These are phyloP conservation scores for Meghimatium bilineatum DNA, from an alignment of 2,888 invertebrate genomes.

Conservation along the genomic window DNA sequence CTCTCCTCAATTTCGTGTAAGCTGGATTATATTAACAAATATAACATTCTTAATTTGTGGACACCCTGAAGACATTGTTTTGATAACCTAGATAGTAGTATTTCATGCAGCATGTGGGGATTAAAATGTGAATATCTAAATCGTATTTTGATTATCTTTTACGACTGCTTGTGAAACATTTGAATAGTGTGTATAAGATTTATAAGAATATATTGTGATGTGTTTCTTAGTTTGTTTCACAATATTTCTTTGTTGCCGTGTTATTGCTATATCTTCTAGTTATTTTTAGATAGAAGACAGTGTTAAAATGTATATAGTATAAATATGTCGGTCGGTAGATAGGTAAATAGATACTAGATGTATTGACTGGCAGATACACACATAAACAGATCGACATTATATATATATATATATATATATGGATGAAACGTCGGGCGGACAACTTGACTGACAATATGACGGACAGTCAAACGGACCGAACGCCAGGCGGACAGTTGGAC, in stretches of 20 bases:
- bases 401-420: too few relatives aligned
- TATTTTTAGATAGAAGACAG: neutral
- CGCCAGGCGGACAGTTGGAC: neutral
- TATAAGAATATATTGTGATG: neutral
- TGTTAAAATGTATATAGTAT: neutral
- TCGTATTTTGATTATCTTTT: neutral
- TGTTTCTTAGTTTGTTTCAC: neutral
- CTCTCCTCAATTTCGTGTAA: too few relatives aligned
- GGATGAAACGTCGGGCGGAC: neutral
- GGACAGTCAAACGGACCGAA: neutral
- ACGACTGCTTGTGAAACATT: neutral
- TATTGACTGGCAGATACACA: neutral
- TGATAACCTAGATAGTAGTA: neutral
- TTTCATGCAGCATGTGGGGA: neutral
- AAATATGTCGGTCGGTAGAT: neutral
- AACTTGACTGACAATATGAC: neutral
- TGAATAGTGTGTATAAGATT: neutral
- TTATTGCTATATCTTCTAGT: neutral
- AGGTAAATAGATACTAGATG: neutral
- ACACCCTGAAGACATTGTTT: too few relatives aligned
- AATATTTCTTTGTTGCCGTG: neutral
- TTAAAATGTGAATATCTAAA: neutral
- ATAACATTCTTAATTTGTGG: too few relatives aligned
- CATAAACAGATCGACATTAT: neutral
- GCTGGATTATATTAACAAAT: too few relatives aligned